A percentile compares a stretch with the other conserved stretches of the same genome.
Conservation (phyloP, 2,797 vertebrate genomes). For the Thaleichthys pacificus region DNA sequence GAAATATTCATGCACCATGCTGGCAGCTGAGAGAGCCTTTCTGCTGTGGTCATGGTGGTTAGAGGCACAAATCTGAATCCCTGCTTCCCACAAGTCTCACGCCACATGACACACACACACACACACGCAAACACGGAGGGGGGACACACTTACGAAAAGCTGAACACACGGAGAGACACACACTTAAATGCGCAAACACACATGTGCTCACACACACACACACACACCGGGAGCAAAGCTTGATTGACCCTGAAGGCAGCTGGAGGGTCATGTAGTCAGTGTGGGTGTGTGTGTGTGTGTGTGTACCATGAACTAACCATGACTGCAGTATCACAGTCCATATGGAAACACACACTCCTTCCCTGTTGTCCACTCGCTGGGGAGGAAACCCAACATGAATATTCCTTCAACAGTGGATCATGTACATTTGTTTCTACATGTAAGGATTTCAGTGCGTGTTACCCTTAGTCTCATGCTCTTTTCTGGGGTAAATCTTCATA, state of each 20-base stretch:
- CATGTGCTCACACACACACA: neutral
- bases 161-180: neutral
- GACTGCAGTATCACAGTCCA: neutral
- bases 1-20: conserved; percentile 62
- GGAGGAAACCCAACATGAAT: neutral
- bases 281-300: neutral
- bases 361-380: too few species aligned
- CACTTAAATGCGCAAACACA: neutral
- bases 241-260: conserved; percentile 57
- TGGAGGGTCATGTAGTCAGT: conserved; percentile 37
- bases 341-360: neutral
- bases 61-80: neutral
- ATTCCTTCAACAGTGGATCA: neutral
- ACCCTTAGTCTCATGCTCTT: too few species aligned
- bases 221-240: neutral
- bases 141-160: neutral
- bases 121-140: neutral
- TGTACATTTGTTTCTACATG: neutral
- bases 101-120: neutral
- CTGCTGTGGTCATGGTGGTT: conserved; percentile 17
- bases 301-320: neutral
- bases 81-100: neutral
- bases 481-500: too few species aligned
- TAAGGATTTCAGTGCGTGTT: neutral
- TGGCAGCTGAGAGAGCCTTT: neutral